Evolutionary conservation across 2,113 vertebrate genomes (phyloP), one percentile per base, ranked within the genome.

Genomic region (Rana temporaria): DNA sequence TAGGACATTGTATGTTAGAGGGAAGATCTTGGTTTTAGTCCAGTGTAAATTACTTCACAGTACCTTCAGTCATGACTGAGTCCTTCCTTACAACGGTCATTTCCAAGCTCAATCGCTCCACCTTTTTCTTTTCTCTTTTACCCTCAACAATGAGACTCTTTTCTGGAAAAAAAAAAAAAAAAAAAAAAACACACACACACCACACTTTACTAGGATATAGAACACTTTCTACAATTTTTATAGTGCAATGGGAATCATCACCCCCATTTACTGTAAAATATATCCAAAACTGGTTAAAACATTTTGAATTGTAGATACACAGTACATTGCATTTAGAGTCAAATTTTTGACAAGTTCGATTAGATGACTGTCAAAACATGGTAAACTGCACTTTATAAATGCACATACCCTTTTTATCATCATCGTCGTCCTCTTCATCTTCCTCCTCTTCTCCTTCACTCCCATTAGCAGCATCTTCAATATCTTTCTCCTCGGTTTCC

Each of bases 81-180:
- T 98, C 95, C 85, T 91, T 95, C 82, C 94, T 93, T 52, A 94
- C 91, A 0, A 96, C 96, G 0, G 94, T 93, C 0, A 95, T 93
- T 85, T 98, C 96, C 86, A 98, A 91, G 11, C 96, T 95, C 52
- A 99, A 89, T 65, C 98, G 91, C 84, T 98, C 96, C 15, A 99
- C 95, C 0, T 94, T 96, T 84, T 97, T 99, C 88, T 97, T 99
- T 18, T 96, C 90, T 52, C 98, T 92, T 84, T 99, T 99, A n/a
- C 97, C 96, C 91, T 97, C 96, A 26, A 98, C 84, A 4, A 98
- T 95, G 19, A 95, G 93, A 78, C 92, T 93, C 84, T 95, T 94
- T 87, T 95, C 94, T 95, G 88, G 59, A 92, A 92, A 84, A 86
- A 18, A 87, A 79, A 90, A 22, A 0, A 81, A 18, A 24, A 65